A percentile compares a stretch with the other conserved stretches of the same genome.
Evolutionary conservation across 2,888 invertebrate genomes (phyloP).

Genomic region (Diaprepes abbreviatus): DNA sequence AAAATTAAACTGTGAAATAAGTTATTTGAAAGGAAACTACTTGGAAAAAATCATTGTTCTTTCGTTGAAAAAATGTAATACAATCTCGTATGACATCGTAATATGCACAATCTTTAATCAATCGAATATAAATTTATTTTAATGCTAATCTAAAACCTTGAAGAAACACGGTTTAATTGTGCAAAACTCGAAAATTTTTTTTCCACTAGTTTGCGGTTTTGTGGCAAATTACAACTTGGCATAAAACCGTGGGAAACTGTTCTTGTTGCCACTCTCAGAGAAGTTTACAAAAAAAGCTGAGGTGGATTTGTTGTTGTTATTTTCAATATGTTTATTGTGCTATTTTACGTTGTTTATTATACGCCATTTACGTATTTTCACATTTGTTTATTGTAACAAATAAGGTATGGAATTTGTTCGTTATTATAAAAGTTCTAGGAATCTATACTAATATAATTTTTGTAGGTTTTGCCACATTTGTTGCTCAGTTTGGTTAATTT

Average conservation of each 20-base stretch:
- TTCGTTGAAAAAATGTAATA: too few relatives aligned
- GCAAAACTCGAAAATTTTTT: constrained; percentile 26
- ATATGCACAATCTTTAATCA: constrained; percentile 12
- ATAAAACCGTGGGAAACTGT: constrained; percentile 39
- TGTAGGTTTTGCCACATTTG: too few relatives aligned
- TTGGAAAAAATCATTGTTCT: too few relatives aligned
- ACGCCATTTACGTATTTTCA: not conserved
- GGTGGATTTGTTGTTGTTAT: constrained; percentile 14
- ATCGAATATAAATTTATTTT: constrained; percentile 25
- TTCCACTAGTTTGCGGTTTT: constrained; percentile 36
- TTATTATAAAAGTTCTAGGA: too few relatives aligned
- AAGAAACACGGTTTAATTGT: constrained; percentile 5
- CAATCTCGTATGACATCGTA: not conserved
- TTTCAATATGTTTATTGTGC: constrained; percentile 9
- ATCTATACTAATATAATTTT: too few relatives aligned
- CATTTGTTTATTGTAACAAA: too few relatives aligned
- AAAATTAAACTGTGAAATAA: too few relatives aligned
- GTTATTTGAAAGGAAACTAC: too few relatives aligned
- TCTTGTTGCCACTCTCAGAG: constrained; percentile 35
- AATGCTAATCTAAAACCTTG: constrained; percentile 34
- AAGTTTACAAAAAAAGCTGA: constrained; percentile 18
- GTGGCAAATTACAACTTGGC: constrained; percentile 31
- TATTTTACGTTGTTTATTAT: not conserved
- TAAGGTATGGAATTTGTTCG: too few relatives aligned
- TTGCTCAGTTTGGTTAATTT: too few relatives aligned